These are phyloP conservation scores for Beris chalybata DNA, from an alignment of 2,888 invertebrate species.

Conservation along the genomic window DNA sequence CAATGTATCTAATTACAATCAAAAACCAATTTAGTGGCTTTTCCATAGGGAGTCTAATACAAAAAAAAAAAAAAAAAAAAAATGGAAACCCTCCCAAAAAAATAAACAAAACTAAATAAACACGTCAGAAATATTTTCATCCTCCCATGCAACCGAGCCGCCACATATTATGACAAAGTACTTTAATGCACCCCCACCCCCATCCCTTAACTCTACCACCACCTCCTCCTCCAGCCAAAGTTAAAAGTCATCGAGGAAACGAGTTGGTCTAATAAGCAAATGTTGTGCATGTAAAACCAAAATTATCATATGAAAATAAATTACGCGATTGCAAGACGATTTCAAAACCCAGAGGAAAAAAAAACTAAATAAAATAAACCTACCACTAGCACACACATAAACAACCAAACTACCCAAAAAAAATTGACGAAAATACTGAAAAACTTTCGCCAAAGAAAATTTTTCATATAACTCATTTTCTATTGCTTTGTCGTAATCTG, in stretches of 20 bases:
- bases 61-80: no score
- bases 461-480: constrained; percentile 39
- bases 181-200: background rate
- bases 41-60: no score
- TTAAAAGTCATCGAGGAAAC: constrained; percentile 32
- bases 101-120: no score
- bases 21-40: no score
- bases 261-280: constrained; percentile 31
- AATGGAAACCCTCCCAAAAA: no score
- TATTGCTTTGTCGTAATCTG: constrained; percentile 41
- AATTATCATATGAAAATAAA: constrained; percentile 36
- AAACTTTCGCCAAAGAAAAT: constrained; percentile 35
- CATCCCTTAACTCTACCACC: background rate
- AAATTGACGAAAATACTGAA: constrained; percentile 15
- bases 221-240: constrained; percentile 17
- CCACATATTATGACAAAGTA: no score
- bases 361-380: constrained; percentile 4
- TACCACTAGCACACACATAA: constrained; percentile 1
- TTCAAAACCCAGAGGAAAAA: background rate
- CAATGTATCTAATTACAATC: no score
- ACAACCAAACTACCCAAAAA: constrained; percentile 16
- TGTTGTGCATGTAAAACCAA: constrained; percentile 34
- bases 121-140: no score
- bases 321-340: constrained; percentile 26
- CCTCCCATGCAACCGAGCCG: no score